phyloP scores from a whole-genome alignment of 1,140 invertebrate species.

The Elymnias hypermnestra region DNA sequence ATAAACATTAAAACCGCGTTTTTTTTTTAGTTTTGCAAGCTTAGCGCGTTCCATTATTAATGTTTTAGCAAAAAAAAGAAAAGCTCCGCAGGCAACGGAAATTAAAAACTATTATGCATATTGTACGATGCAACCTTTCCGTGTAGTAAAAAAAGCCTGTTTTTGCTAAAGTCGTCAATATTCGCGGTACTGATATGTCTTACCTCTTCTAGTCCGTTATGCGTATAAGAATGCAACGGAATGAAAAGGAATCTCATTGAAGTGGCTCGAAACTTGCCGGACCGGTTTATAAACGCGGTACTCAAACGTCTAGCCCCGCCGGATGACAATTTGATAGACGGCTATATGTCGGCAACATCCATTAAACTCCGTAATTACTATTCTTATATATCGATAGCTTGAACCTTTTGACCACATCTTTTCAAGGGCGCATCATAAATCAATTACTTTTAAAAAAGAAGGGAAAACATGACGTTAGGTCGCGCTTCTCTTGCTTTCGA shows the following conservation, averaged over 20 bases:
- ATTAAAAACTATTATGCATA: too few relatives aligned
- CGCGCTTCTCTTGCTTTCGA: too few relatives aligned
- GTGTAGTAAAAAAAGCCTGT: too few relatives aligned
- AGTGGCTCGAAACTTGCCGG: constrained; percentile 45
- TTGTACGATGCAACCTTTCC: too few relatives aligned
- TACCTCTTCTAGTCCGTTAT: constrained; percentile 57
- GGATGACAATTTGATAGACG: constrained; percentile 59
- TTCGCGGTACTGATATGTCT: constrained; percentile 31
- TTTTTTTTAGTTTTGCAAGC: too few relatives aligned
- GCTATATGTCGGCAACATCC: constrained; percentile 20
- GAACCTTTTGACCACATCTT: too few relatives aligned
- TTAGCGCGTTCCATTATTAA: too few relatives aligned
- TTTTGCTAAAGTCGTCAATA: too few relatives aligned
- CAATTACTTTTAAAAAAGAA: constrained; percentile 18
- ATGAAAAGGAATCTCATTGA: constrained; percentile 73
- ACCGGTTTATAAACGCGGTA: constrained; percentile 55
- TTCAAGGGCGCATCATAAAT: constrained; percentile 29
- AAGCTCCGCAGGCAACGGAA: too few relatives aligned
- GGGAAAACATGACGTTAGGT: not conserved
- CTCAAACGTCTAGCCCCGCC: constrained; percentile 44
- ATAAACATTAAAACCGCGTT: constrained; percentile 11
- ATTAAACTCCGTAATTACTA: constrained; percentile 24
- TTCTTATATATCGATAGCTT: constrained; percentile 25
- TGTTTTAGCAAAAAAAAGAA: too few relatives aligned
- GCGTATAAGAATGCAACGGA: constrained; percentile 67